Percentiles rank a stretch among this genome's conserved stretches.
These are phyloP conservation scores for Hippocampus mohnikei DNA, from an alignment of 2,113 vertebrate genomes.

Conservation along the genomic window DNA sequence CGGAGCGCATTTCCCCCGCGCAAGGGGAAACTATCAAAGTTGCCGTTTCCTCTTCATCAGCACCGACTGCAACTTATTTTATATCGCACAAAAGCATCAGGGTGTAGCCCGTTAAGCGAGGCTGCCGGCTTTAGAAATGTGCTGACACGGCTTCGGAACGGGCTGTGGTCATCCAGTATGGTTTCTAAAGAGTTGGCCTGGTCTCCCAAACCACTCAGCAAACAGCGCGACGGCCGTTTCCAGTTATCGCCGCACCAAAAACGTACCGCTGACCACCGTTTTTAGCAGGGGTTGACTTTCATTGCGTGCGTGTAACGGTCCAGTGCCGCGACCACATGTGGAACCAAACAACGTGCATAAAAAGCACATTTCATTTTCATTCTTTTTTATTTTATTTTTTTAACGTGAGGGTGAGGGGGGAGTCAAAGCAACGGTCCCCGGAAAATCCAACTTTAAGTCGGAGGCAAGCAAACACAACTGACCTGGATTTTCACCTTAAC, in stretches of 20 bases:
- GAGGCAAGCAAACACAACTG: no score
- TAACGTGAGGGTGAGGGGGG: no score
- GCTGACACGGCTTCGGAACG: conserved; percentile 57
- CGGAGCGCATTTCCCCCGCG: background rate
- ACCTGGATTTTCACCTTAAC: no score
- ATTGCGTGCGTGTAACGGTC: background rate
- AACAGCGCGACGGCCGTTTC: conserved; percentile 6
- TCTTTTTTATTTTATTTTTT: no score
- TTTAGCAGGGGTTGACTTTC: background rate
- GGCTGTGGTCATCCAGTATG: conserved; percentile 45
- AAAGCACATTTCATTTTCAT: background rate
- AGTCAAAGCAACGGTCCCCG: no score
- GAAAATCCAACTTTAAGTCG: no score
- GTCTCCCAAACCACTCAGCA: conserved; percentile 38
- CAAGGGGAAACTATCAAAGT: background rate
- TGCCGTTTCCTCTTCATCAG: background rate
- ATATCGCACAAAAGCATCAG: conserved; percentile 40
- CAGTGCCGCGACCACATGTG: background rate
- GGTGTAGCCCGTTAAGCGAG: conserved; percentile 53
- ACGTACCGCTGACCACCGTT: background rate
- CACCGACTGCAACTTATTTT: background rate
- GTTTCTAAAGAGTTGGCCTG: conserved; percentile 52
- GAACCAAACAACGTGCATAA: background rate
- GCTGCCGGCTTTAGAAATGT: conserved; percentile 60
- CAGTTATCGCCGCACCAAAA: conserved; percentile 9